phyloP scores from a whole-genome alignment of 2,888 invertebrate species.

The Heliconius ethilla region DNA sequence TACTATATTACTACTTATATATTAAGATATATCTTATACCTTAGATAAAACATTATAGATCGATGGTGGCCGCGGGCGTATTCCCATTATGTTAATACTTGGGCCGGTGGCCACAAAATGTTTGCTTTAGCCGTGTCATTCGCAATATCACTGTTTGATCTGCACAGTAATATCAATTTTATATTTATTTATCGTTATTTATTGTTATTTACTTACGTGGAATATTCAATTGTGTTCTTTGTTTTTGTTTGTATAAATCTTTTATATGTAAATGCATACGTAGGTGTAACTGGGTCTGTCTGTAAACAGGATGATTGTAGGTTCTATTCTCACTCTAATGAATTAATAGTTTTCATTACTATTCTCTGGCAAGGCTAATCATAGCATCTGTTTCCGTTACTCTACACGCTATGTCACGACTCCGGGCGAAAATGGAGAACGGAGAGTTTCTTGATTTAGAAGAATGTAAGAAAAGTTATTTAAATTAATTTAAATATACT shows the following conservation, averaged over 20 bases:
- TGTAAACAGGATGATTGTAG: background rate
- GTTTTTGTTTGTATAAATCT: background rate
- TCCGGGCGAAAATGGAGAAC: too few species aligned
- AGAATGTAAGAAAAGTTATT: background rate
- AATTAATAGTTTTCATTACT: too few species aligned
- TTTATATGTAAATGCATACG: background rate
- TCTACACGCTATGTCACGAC: too few species aligned
- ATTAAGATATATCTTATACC: background rate
- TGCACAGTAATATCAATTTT: conserved; percentile 21
- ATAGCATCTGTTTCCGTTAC: too few species aligned
- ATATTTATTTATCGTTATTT: conserved; percentile 7
- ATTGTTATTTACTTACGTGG: background rate
- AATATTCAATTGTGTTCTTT: background rate
- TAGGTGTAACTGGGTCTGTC: background rate
- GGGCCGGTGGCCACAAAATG: conserved; percentile 18
- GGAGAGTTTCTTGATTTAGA: too few species aligned
- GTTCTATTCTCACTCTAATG: too few species aligned
- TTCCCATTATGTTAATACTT: conserved; percentile 40
- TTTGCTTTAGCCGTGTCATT: conserved; percentile 30
- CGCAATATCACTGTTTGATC: conserved; percentile 28
- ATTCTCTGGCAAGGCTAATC: too few species aligned
- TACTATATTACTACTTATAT: background rate
- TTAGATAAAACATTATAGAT: conserved; percentile 17
- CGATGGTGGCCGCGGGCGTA: conserved; percentile 34
- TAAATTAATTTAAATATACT: background rate